Evolutionary conservation across 92 coral and sea anemone genomes (phyloP), one percentile per base, ranked within the genome.

Genomic region (Parazoanthus atlanticus): DNA sequence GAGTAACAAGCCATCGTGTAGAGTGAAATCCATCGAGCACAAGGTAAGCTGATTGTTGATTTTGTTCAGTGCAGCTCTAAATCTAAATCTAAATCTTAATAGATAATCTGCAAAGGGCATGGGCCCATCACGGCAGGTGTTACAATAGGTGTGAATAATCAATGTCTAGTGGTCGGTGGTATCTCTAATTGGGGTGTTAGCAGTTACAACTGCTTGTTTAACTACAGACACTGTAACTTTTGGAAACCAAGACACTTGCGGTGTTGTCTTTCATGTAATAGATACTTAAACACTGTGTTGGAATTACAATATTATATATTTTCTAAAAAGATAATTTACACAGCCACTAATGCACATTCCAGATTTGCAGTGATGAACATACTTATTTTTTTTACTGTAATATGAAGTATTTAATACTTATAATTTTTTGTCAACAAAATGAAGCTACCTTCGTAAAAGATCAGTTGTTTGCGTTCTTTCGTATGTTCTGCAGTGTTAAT

Each of bases 1-100:
- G 52, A 94, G 96, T n/a, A 52, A 67, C 61, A 95, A 89, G 64
- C 95, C 93, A 36, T 74, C 88, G 52, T 67, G 90, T 49, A 89
- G 43, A 73, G 83, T 94, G 47, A 58, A 31, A 28, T 64, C 64
- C 71, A 26, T 85, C 17, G 84, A 89, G 3, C 83, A 49, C 26
- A 94, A 94, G 95, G 97, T 94, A 91, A 12, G 80, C 34, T 88
- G 31, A 31, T 26, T 19, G 28, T 26, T 43, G 21, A 19, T n/a
- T 73, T 28, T 47, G 15, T 28, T 30, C 23, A 8, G 19, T 10
- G 5, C 28, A 2, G 58, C 0, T 7, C 10, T 6, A 43, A 43
- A 52, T 15, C 17, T 52, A 52, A 52, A 52, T 52, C 58, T 52
- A 52, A 52, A 52, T 52, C 58, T 52, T 19, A 13, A 0, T 52